Evolutionary conservation across 2,113 vertebrate species (phyloP).

Genomic region (Ophthalmolycus amberensis): DNA sequence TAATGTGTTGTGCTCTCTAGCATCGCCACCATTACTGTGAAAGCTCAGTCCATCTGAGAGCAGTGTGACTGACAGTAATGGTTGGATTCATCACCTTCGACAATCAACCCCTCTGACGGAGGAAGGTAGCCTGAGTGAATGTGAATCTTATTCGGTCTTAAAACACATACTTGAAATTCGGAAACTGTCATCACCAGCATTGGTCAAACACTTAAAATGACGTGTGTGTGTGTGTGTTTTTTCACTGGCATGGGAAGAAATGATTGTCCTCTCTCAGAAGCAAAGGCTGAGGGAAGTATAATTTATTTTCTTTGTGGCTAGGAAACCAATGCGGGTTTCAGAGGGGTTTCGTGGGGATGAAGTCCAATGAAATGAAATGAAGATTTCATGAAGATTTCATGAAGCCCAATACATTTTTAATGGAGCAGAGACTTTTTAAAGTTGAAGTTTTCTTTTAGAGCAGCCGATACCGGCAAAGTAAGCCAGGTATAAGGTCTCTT

Average conservation of each 20-base stretch:
- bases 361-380: conserved; percentile 19
- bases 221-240: too few species aligned
- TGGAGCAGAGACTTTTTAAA: not conserved
- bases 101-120: conserved; percentile 1
- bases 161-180: not conserved
- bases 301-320: not conserved
- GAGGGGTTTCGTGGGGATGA: conserved; percentile 18
- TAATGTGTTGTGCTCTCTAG: conserved; percentile 36
- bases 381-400: conserved; percentile 27
- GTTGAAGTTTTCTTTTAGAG: not conserved
- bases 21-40: conserved; percentile 3
- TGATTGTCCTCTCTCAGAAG: not conserved
- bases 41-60: conserved; percentile 4
- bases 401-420: conserved; percentile 15
- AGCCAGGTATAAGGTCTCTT: not conserved
- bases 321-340: not conserved
- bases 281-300: not conserved
- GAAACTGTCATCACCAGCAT: not conserved
- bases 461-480: not conserved
- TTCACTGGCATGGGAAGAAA: not conserved
- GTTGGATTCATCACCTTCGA: conserved; percentile 36
- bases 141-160: conserved; percentile 3
- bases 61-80: conserved; percentile 51
- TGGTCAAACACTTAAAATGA: not conserved
- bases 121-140: not conserved